Evolutionary conservation across 2,888 invertebrate species (phyloP).

Genomic region (Drosophila macrospina): DNA sequence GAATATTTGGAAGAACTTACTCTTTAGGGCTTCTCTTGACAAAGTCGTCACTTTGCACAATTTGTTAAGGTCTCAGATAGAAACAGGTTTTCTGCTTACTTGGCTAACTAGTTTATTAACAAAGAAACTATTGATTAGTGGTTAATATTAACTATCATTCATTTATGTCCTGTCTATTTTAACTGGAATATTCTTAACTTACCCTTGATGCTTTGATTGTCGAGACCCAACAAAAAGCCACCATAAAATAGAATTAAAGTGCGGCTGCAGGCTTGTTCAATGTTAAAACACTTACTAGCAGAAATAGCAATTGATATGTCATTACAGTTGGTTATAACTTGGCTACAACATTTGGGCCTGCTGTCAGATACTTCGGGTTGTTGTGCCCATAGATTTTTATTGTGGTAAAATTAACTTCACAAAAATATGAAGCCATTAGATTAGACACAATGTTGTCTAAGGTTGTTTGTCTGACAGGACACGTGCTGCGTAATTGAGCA

Average conservation of each 20-base stretch:
- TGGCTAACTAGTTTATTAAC: conserved; percentile 10
- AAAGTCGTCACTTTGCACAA: background rate
- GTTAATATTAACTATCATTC: background rate
- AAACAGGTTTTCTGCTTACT: conserved; percentile 10
- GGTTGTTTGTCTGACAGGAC: conserved; percentile 45
- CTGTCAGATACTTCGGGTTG: conserved; percentile 28
- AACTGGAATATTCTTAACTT: background rate
- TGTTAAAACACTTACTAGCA: conserved; percentile 6
- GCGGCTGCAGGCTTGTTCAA: conserved; percentile 1
- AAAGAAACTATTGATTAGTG: background rate
- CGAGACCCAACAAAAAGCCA: background rate
- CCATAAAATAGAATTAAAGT: conserved; percentile 17
- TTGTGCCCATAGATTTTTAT: conserved; percentile 46
- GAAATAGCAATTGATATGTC: conserved; percentile 36
- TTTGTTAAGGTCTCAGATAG: background rate
- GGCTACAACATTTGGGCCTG: conserved; percentile 10
- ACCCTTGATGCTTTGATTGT: background rate
- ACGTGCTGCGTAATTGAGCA: conserved; percentile 57
- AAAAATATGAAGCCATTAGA: conserved; percentile 64
- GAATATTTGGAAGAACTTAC: background rate
- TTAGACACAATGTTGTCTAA: conserved; percentile 45
- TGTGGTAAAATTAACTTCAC: conserved; percentile 46
- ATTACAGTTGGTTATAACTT: conserved; percentile 25
- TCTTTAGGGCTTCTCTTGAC: conserved; percentile 14
- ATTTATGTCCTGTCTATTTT: background rate